These are phyloP conservation scores for Protula sp. DNA, from an alignment of 2,888 invertebrate species.

Conservation along the genomic window DNA sequence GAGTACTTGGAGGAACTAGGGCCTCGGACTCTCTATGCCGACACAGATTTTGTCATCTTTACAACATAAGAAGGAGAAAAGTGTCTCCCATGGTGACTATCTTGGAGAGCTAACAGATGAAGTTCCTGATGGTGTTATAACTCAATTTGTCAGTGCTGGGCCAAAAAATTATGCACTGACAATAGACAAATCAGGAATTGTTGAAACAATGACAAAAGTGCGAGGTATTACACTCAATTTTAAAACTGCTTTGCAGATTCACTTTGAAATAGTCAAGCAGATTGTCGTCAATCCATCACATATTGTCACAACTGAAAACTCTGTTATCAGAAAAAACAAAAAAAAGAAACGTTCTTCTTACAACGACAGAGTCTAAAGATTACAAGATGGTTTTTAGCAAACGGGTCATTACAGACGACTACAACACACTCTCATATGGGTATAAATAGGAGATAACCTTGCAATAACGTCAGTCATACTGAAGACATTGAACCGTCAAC, in stretches of 20 bases:
- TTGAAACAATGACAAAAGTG: constrained; percentile 25
- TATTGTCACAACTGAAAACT: too few species aligned
- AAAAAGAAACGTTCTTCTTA: too few species aligned
- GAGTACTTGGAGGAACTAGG: constrained; percentile 36
- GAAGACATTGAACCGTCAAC: too few species aligned
- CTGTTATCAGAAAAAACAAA: too few species aligned
- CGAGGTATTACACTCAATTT: constrained; percentile 32
- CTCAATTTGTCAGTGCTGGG: constrained; percentile 6
- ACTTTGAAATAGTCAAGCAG: constrained; percentile 24
- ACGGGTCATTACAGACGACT: too few species aligned
- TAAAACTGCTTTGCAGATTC: constrained; percentile 15
- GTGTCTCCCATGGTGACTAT: constrained; percentile 11
- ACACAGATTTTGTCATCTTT: constrained; percentile 49
- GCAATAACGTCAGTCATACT: too few species aligned
- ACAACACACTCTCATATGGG: too few species aligned
- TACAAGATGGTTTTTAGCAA: too few species aligned
- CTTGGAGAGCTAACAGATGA: constrained; percentile 18
- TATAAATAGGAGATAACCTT: too few species aligned
- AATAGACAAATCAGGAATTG: constrained; percentile 3
- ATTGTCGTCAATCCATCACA: too few species aligned
- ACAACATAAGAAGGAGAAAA: constrained; percentile 8
- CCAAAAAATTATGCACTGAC: constrained; percentile 17
- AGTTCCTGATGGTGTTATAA: constrained; percentile 30
- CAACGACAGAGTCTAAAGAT: too few species aligned
- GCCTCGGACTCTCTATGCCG: constrained; percentile 41